Conservation (phyloP, 1,140 invertebrate genomes). For the Euura lappo region DNA sequence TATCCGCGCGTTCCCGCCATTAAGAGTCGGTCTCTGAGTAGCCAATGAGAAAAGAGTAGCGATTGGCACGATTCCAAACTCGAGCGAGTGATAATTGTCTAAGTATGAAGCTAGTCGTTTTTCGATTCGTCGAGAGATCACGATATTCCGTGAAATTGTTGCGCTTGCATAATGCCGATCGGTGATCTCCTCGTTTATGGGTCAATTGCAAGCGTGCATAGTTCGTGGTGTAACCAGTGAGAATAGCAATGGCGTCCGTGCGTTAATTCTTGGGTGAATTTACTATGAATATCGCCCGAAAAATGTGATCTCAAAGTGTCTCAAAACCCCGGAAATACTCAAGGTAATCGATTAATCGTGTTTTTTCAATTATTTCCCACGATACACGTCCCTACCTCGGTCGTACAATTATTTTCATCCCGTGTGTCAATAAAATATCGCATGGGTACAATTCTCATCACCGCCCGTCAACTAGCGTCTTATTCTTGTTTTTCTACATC, state of each 20-base stretch:
- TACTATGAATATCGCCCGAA: constrained; percentile 35
- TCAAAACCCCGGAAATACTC: constrained; percentile 20
- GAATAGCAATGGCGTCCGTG: constrained; percentile 36
- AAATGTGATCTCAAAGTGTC: constrained; percentile 37
- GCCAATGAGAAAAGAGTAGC: no score
- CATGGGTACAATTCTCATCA: constrained; percentile 12
- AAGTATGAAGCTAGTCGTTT: not conserved
- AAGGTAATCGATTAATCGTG: constrained; percentile 24
- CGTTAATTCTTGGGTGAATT: constrained; percentile 26
- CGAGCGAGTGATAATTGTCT: not conserved
- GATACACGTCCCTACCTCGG: not conserved
- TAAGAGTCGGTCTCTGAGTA: no score
- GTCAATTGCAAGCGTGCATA: not conserved
- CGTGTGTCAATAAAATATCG: not conserved
- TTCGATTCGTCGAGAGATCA: not conserved
- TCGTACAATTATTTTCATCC: not conserved
- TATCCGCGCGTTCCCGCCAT: no score
- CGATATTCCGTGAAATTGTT: no score
- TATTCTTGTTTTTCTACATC: no score
- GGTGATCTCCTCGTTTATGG: not conserved
- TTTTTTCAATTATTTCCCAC: not conserved
- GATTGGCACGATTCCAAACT: not conserved
- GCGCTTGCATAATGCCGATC: no score
- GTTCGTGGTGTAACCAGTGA: constrained; percentile 19
- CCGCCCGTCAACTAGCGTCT: not conserved